Base-by-base conservation (phyloP, 2,888 invertebrate species). In the Mactromeris polynyma region DNA sequence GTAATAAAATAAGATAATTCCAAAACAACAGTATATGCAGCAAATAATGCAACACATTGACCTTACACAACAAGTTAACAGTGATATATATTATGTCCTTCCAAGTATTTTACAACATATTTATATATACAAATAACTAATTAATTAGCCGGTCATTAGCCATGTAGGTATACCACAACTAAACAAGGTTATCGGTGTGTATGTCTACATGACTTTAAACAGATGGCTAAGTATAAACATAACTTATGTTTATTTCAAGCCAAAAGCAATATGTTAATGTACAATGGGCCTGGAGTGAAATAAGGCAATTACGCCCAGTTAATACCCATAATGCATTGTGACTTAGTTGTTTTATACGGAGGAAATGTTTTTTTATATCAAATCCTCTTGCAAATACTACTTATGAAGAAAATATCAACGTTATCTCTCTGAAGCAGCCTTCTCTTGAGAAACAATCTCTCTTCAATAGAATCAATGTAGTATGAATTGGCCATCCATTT, bases 181-280 rank as follows among this genome's bases (percentile, higher is more conserved):
- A 26, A n/a, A 64, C 58, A 64, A 26, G 58, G 26, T 64, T 64
- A 64, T 64, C 26, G n/a, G 26, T 26, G n/a, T 64, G n/a, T n/a
- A 64, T 64, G 58, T 64, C 58, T 26, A 64, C n/a, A 64, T 64
- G 58, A 64, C 58, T 64, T 64, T 26, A 64, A 3, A 64, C 58
- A 64, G 58, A 64, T 64, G n/a, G n/a, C 58, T 64, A 46, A 11
- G n/a, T 64, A 64, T 26, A 26, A 26, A 64, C 58, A 64, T 64
- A 64, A 64, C n/a, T 26, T n/a, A 64, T n/a, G n/a, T 58, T 58
- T 58, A 58, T 19, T 58, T n/a, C n/a, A n/a, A n/a, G 26, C 58
- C 26, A 64, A 64, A 6, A 64, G 58, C 26, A 64, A 46, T 64
- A 2, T 64, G 26, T 64, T 26, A 21, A 26, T 26, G 26, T 64